phyloP scores from a whole-genome alignment of 2,113 vertebrate genomes.

The Oryzias woworae region DNA sequence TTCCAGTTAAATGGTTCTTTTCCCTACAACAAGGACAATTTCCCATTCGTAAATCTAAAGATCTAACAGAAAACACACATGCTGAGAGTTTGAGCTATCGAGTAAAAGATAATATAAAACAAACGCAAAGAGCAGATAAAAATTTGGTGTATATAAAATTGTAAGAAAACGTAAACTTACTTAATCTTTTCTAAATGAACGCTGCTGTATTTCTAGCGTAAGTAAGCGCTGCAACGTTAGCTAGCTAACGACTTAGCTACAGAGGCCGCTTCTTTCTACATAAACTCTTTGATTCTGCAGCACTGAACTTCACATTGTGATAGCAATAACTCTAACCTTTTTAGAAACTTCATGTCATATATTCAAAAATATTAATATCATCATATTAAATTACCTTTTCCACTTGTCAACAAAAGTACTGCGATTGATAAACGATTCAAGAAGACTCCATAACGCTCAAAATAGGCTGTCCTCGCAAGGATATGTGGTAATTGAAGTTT shows the following conservation, averaged over 20 bases:
- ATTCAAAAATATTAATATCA: no score
- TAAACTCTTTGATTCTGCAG: not conserved
- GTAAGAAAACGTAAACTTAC: no score
- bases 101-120: no score
- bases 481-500: conserved; percentile 69
- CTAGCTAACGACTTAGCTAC: conserved; percentile 40
- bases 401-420: conserved; percentile 52
- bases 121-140: not conserved
- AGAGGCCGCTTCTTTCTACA: not conserved
- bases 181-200: no score
- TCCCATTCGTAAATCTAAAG: no score
- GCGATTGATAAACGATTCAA: conserved; percentile 65
- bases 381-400: conserved; percentile 31
- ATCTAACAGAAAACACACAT: no score
- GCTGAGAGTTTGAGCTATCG: no score
- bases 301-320: fast-evolving
- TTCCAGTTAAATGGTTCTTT: no score
- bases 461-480: conserved; percentile 14
- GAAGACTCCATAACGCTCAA: conserved; percentile 59
- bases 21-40: no score
- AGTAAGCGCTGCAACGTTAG: conserved; percentile 27
- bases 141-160: no score
- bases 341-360: fast-evolving
- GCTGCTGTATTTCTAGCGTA: not conserved
- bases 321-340: fast-evolving